Percentiles rank a stretch among this genome's conserved stretches.
phyloP scores from a whole-genome alignment of 64 coral and sea anemone genomes.

The Astreopora myriophthalma region DNA sequence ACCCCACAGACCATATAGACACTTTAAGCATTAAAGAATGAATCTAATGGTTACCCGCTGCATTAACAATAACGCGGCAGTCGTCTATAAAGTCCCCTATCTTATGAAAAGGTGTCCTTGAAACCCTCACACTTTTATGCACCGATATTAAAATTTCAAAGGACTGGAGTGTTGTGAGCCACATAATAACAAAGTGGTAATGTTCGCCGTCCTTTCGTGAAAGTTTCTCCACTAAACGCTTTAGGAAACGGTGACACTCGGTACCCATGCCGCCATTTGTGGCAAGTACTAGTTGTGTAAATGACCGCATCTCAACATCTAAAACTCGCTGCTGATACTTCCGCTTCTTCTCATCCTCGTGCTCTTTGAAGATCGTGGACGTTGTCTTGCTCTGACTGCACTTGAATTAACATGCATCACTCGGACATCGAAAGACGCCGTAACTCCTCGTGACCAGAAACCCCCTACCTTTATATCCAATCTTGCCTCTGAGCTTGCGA shows the following conservation, averaged over 20 bases:
- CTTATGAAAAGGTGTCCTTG: background rate
- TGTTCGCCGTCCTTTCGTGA: background rate
- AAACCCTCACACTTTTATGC: background rate
- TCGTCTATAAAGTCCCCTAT: background rate
- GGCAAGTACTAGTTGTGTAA: background rate
- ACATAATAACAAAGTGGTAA: background rate
- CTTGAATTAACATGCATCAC: background rate
- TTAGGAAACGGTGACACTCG: background rate
- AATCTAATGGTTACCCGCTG: background rate
- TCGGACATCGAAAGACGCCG: constrained; percentile 7
- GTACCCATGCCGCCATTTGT: background rate
- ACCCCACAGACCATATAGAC: too few species aligned
- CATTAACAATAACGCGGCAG: background rate
- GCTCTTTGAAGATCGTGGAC: constrained; percentile 3
- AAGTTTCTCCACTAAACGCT: background rate
- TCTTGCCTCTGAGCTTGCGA: constrained; percentile 40
- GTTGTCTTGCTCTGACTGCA: background rate
- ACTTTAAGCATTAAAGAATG: too few species aligned
- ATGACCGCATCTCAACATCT: constrained; percentile 11
- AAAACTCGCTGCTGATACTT: constrained; percentile 4
- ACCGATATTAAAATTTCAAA: background rate
- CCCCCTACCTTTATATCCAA: constrained; percentile 24
- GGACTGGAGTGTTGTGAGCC: background rate
- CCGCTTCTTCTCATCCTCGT: constrained; percentile 7
- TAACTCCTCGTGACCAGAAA: constrained; percentile 26